Evolutionary conservation across 2,113 vertebrate genomes (phyloP), one percentile per base, ranked within the genome.

Genomic region (Myxocyprinus asiaticus): DNA sequence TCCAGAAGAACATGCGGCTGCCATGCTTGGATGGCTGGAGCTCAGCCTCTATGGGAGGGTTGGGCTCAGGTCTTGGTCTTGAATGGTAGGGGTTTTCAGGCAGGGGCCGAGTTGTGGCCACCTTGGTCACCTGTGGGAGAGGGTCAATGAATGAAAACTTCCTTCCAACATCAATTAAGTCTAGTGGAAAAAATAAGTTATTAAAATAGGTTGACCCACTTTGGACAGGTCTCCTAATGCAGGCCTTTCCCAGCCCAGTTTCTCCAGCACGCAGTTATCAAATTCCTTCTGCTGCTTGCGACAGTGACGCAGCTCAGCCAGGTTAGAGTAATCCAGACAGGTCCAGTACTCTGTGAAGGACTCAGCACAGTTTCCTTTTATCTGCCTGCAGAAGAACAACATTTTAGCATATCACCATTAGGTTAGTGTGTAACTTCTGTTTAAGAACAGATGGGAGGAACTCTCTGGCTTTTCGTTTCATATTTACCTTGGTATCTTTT

Each of bases 291-390:
- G 98, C 86, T 96, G 91, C 72, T 93, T 90, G 11, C 98, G 95
- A 87, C 98, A 99, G 0, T 12, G 88, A 0, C 95, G 94, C 14
- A 99, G 89, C 15, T 96, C 91, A 7, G 87, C 86, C 88, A 91
- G 4, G 84, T 84, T 87, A 0, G 72, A 86, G 56, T 96, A 95
- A 88, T 99, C 98, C 17, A 99, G 77, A 85, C 98, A 99, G 5
- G 94, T 98, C 98, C 98, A 99, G 86, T 99, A 99, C 3, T 96
- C 90, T 0, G 96, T 98, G 76, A 99, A 99, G 1, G 97, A 94
- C 88, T 99, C 96, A 0, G 96, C 95, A 61, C 98, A 99, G 90
- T 94, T 95, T 0, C 78, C 77, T 87, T 96, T 98, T 85, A 99
- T 92, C 89, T 96, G 95, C 92, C 98, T 99, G 79, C 0, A 12